Evolutionary conservation across 2,113 vertebrate species (phyloP).

Genomic region (rabbit (Oryctolagus cuniculus)): DNA sequence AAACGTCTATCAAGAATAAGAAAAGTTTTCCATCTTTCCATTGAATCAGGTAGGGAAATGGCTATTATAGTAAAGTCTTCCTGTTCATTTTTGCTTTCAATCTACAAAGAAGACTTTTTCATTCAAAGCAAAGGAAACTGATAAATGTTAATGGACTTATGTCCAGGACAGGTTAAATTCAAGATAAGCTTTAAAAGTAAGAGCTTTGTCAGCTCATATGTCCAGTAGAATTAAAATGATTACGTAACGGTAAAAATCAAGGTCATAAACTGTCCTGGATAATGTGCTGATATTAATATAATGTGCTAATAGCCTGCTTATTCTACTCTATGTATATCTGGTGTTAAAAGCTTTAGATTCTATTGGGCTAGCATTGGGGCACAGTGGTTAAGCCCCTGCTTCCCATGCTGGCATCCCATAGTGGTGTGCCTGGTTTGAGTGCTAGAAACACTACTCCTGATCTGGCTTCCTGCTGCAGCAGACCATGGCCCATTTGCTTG

Average conservation of each 20-base stretch:
- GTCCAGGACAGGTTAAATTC: neutral
- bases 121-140: slow-evolving; percentile 29
- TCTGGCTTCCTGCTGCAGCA: too few relatives aligned
- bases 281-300: neutral
- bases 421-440: too few relatives aligned
- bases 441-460: too few relatives aligned
- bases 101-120: slow-evolving; percentile 5
- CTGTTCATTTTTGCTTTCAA: neutral
- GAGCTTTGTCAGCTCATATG: neutral
- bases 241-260: neutral
- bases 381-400: too few relatives aligned
- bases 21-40: neutral
- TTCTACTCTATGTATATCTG: neutral
- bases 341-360: neutral
- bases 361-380: neutral
- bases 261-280: neutral
- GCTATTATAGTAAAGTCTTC: neutral
- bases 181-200: neutral
- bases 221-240: neutral
- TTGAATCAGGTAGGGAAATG: neutral
- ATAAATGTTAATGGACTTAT: neutral
- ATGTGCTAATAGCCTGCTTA: neutral
- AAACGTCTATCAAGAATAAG: neutral
- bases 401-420: too few relatives aligned
- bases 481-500: too few relatives aligned